Conservation (phyloP, 1,140 invertebrate genomes). For the Drosophila suzukii region DNA sequence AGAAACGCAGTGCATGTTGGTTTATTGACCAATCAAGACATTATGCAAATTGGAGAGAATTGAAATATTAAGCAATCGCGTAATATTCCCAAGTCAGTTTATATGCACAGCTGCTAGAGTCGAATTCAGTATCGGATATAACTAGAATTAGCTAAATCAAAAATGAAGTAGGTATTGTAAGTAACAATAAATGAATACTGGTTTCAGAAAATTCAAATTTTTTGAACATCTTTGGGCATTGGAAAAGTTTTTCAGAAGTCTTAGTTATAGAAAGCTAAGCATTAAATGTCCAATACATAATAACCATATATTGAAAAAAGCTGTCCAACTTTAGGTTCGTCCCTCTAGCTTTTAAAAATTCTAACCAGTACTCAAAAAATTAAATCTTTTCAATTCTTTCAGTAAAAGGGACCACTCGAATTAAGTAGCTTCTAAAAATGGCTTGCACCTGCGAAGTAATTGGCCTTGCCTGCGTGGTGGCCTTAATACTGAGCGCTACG, state of each 20-base stretch:
- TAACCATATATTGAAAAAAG: no score
- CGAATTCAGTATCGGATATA: background rate
- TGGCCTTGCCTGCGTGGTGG: conserved; percentile 78
- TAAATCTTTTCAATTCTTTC: background rate
- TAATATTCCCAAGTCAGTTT: background rate
- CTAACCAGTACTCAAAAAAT: background rate
- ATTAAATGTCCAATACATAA: background rate
- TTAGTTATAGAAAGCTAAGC: background rate
- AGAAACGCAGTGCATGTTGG: background rate
- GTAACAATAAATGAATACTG: no score
- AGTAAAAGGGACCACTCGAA: conserved; percentile 9
- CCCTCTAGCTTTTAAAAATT: background rate
- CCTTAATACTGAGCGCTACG: conserved; percentile 85
- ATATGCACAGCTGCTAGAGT: conserved; percentile 11
- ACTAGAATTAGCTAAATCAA: no score
- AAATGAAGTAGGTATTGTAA: no score
- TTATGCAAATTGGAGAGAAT: conserved; percentile 25
- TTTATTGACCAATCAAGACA: conserved; percentile 19
- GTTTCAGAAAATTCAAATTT: no score
- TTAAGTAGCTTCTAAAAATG: conserved; percentile 32
- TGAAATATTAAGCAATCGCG: conserved; percentile 24
- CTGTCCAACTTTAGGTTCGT: background rate
- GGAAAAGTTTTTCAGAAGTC: no score
- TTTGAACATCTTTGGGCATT: no score
- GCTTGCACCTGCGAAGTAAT: conserved; percentile 77